These are phyloP conservation scores for Pyrgilauda ruficollis DNA, from an alignment of 2,113 vertebrate species.

Conservation along the genomic window DNA sequence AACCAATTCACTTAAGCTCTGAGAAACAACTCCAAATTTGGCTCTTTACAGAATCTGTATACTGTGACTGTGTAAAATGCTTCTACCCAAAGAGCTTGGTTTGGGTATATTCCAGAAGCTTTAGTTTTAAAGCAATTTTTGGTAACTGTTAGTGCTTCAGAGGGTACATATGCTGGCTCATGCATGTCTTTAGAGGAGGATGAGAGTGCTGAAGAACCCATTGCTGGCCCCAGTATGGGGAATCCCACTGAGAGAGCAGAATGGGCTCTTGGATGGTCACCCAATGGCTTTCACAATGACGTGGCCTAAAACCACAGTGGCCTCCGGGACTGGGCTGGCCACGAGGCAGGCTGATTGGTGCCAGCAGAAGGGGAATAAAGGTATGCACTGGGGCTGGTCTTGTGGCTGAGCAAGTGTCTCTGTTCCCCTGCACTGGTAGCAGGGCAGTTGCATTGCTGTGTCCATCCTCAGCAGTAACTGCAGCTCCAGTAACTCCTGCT, in stretches of 20 bases:
- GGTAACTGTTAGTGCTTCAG: not conserved
- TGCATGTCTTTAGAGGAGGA: not conserved
- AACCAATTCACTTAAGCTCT: not conserved
- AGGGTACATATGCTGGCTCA: not conserved
- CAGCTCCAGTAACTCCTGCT: not conserved
- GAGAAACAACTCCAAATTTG: not conserved
- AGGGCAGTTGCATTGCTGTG: not conserved
- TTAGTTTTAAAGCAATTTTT: not conserved
- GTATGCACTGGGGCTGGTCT: not conserved
- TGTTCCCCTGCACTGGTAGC: fast-evolving
- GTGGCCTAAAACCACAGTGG: not conserved
- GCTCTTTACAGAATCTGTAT: not conserved
- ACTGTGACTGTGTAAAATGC: not conserved
- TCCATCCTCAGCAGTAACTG: not conserved
- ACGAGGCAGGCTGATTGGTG: not conserved
- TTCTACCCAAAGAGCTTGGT: not conserved
- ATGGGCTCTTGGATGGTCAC: not conserved
- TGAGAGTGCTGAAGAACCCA: not conserved
- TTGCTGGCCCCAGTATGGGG: not conserved
- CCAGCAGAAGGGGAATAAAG: not conserved
- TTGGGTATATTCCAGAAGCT: not conserved
- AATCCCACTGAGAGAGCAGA: not conserved
- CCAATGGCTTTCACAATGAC: not conserved
- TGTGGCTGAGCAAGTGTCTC: not conserved
- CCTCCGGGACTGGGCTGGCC: not conserved